Evolutionary conservation across 2,888 invertebrate species (phyloP).

Genomic region (Eretmocerus hayati): DNA sequence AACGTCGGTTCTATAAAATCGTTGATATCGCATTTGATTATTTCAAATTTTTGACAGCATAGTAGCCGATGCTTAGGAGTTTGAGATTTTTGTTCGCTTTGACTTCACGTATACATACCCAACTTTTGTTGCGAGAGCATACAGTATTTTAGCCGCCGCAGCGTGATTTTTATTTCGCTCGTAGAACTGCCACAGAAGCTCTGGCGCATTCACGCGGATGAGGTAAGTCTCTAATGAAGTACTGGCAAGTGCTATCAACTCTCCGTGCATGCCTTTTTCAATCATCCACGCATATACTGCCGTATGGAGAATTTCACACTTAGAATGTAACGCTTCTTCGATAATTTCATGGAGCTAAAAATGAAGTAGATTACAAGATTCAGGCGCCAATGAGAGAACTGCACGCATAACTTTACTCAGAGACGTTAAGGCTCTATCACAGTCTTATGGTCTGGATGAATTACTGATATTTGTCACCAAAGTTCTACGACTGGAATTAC

Average conservation of each 20-base stretch:
- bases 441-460: no score
- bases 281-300: slow-evolving; percentile 92
- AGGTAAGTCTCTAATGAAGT: slow-evolving; percentile 74
- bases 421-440: no score
- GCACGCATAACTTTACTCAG: no score
- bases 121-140: slow-evolving; percentile 72
- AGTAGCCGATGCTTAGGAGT: no score
- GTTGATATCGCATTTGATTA: no score
- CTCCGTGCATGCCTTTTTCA: slow-evolving; percentile 63
- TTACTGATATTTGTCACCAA: no score
- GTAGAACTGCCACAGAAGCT: slow-evolving; percentile 89
- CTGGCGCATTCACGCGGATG: slow-evolving; percentile 44
- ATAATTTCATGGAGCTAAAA: slow-evolving; percentile 57
- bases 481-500: no score
- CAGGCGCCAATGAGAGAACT: no score
- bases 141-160: slow-evolving; percentile 85
- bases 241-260: slow-evolving; percentile 60
- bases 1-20: slow-evolving; percentile 59
- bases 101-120: no score
- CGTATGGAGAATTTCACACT: slow-evolving; percentile 85
- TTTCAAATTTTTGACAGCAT: no score
- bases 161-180: slow-evolving; percentile 87
- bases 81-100: no score
- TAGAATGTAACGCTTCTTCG: slow-evolving; percentile 58
- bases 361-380: slow-evolving; percentile 3